Percentiles rank a stretch among this genome's conserved stretches.
These are phyloP conservation scores for Lucinisca nassula DNA, from an alignment of 2,888 invertebrate species.

Conservation along the genomic window DNA sequence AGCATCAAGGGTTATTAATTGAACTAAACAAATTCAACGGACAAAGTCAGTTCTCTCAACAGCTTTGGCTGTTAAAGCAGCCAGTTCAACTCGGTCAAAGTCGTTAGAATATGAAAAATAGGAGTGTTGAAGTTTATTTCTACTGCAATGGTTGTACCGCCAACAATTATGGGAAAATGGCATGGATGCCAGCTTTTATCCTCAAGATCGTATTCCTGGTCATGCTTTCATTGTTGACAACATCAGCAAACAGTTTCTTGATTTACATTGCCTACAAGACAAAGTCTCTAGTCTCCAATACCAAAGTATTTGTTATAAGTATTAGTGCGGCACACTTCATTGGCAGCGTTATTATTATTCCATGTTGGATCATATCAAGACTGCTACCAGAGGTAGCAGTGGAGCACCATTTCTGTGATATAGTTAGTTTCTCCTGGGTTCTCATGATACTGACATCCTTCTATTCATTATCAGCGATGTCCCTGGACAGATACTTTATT, in stretches of 20 bases:
- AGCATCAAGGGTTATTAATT: background rate
- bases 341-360: slow-evolving; percentile 66
- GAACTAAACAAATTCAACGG: background rate
- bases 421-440: slow-evolving; percentile 54
- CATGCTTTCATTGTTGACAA: slow-evolving; percentile 51
- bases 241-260: slow-evolving; percentile 56
- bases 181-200: slow-evolving; percentile 58
- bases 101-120: background rate
- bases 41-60: background rate
- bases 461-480: slow-evolving; percentile 77
- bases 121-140: background rate
- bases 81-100: background rate
- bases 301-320: slow-evolving; percentile 64
- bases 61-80: background rate
- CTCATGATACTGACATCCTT: slow-evolving; percentile 78
- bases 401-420: slow-evolving; percentile 40
- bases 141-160: background rate
- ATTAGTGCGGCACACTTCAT: slow-evolving; percentile 57
- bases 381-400: slow-evolving; percentile 40
- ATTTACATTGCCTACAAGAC: slow-evolving; percentile 60
- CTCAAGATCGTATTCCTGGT: slow-evolving; percentile 49
- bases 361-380: slow-evolving; percentile 58
- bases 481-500: slow-evolving; percentile 79
- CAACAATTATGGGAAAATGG: background rate
- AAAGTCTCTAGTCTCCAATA: slow-evolving; percentile 63